Percentiles rank a stretch among this genome's conserved stretches.
Conservation (phyloP, 2,113 vertebrate species). For the Gopherus evgoodei region DNA sequence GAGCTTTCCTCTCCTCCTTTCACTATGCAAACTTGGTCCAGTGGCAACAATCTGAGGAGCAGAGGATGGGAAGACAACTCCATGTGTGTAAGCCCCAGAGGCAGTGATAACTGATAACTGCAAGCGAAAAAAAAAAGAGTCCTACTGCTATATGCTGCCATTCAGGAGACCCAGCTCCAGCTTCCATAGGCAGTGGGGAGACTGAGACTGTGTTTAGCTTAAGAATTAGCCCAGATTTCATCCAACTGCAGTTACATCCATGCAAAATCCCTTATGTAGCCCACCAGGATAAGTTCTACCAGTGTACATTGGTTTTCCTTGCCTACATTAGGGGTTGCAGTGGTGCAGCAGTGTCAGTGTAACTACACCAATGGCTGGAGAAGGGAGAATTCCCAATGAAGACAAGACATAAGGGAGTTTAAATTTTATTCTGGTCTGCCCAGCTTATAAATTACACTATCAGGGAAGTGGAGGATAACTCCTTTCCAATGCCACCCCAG, state of each 20-base stretch:
- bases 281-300: neutral
- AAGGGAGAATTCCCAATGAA: neutral
- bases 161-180: neutral
- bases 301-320: neutral
- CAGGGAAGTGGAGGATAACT: slow-evolving; percentile 14
- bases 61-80: neutral
- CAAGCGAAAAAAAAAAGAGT: neutral
- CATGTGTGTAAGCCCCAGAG: neutral
- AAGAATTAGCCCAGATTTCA: neutral
- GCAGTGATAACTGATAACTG: neutral
- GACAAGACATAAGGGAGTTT: neutral
- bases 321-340: rapidly evolving
- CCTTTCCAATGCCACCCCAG: neutral
- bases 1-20: slow-evolving; percentile 58
- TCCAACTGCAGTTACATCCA: neutral
- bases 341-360: neutral
- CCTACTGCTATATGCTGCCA: rapidly evolving
- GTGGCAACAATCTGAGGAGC: neutral
- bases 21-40: neutral
- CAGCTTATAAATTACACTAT: neutral
- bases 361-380: neutral
- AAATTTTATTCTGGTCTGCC: neutral
- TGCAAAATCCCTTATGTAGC: neutral
- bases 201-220: neutral
- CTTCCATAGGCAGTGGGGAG: neutral